Evolutionary conservation across 1,140 invertebrate species (phyloP).

Genomic region (Ostrea denselamellosa): DNA sequence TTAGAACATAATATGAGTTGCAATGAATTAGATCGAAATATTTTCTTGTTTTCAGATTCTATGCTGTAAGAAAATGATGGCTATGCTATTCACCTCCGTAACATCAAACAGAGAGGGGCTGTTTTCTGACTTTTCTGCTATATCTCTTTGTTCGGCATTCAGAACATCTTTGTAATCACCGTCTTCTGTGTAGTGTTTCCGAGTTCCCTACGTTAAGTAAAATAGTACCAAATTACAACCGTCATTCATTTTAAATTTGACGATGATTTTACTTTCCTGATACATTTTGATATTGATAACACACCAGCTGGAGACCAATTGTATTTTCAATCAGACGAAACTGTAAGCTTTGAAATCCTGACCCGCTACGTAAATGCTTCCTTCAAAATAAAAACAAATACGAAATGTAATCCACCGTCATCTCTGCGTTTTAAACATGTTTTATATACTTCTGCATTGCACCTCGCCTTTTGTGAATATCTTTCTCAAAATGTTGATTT

Average conservation of each 20-base stretch:
- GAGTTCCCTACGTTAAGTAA: not conserved
- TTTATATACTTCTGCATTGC: too few species aligned
- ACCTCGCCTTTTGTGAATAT: too few species aligned
- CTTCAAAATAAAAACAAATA: not conserved
- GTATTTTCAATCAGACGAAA: conserved; percentile 98
- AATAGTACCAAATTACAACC: not conserved
- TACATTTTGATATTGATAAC: not conserved
- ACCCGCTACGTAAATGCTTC: conserved; percentile 75
- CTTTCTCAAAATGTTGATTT: too few species aligned
- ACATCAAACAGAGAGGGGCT: not conserved
- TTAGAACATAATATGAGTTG: not conserved
- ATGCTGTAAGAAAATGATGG: too few species aligned
- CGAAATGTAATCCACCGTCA: too few species aligned
- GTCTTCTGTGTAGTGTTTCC: not conserved
- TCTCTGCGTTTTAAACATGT: too few species aligned
- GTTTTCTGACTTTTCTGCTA: not conserved
- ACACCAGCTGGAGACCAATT: conserved; percentile 90
- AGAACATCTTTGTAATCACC: not conserved
- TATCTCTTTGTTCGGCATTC: not conserved
- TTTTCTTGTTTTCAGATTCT: too few species aligned
- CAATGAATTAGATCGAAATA: too few species aligned
- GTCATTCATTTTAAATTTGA: not conserved
- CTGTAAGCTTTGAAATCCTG: conserved; percentile 98
- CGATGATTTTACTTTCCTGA: not conserved
- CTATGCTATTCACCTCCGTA: not conserved